phyloP scores from a whole-genome alignment of 2,113 vertebrate genomes.

The Ammodytes marinus region DNA sequence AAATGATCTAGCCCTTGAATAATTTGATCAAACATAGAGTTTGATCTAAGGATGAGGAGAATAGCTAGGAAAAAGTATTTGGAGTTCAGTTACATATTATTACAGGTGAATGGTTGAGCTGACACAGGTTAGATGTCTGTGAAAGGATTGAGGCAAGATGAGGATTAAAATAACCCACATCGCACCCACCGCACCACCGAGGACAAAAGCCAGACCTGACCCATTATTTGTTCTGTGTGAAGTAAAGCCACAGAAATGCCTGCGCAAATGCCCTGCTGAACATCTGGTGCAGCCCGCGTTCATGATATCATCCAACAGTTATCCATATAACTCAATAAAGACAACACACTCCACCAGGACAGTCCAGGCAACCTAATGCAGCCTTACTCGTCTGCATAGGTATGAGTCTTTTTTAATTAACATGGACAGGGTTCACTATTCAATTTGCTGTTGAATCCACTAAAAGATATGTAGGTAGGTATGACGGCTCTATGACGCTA shows the following conservation, averaged over 20 bases:
- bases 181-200: constrained; percentile 10
- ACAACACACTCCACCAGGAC: constrained; percentile 13
- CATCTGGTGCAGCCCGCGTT: constrained; percentile 48
- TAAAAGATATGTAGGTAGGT: background rate
- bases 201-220: constrained; percentile 58
- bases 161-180: constrained; percentile 37
- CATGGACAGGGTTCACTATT: background rate
- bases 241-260: constrained; percentile 62
- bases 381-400: background rate
- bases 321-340: constrained; percentile 34
- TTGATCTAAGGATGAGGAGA: background rate
- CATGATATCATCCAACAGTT: constrained; percentile 63
- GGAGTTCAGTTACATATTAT: background rate
- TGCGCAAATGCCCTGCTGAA: constrained; percentile 58
- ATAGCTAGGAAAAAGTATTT: background rate
- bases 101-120: constrained; percentile 3
- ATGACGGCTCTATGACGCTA: background rate
- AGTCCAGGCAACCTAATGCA: constrained; percentile 5
- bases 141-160: background rate
- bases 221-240: constrained; percentile 63
- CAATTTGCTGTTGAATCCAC: background rate
- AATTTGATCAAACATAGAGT: constrained; percentile 8
- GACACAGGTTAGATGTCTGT: background rate
- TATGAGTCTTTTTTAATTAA: constrained; percentile 11
- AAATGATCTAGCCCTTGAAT: background rate